These are phyloP conservation scores for Drosophila simulans DNA, from an alignment of 1,140 invertebrate species.

Conservation along the genomic window DNA sequence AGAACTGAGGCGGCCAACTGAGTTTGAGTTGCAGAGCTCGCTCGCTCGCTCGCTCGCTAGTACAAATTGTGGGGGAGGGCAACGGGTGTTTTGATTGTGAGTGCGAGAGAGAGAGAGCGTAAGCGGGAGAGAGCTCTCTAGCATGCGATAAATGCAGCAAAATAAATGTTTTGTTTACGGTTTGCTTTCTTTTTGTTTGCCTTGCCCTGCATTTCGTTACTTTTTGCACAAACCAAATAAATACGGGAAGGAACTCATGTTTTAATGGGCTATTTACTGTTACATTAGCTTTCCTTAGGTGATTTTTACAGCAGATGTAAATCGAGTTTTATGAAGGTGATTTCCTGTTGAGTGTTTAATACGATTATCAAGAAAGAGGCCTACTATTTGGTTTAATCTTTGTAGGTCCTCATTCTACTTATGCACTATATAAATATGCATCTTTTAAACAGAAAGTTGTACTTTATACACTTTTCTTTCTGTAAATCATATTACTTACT, in stretches of 20 bases:
- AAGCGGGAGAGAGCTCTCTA: conserved; percentile 28
- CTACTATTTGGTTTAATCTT: not conserved
- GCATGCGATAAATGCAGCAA: conserved; percentile 61
- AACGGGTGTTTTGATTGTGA: not conserved
- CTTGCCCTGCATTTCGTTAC: conserved; percentile 35
- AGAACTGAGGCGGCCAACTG: conserved; percentile 8
- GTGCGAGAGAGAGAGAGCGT: not conserved
- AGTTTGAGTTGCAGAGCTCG: conserved; percentile 2
- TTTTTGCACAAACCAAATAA: conserved; percentile 37
- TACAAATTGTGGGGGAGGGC: conserved; percentile 11
- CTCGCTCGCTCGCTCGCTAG: not conserved
- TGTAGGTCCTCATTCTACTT: not conserved
- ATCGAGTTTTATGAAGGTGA: conserved; percentile 14
- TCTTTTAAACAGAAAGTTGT: not conserved
- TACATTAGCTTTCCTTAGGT: conserved; percentile 12
- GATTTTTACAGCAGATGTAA: conserved; percentile 8
- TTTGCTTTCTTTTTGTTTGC: conserved; percentile 31
- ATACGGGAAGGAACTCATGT: conserved; percentile 19
- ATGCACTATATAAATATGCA: not conserved
- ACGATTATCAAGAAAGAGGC: not conserved
- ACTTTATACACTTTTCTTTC: not conserved
- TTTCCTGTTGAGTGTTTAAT: conserved; percentile 12
- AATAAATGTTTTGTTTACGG: conserved; percentile 45
- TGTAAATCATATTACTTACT: not conserved
- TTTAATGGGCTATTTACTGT: conserved; percentile 28